A percentile compares a stretch with the other conserved stretches of the same genome.
These are phyloP conservation scores for Macrophya alboannulata DNA, from an alignment of 2,888 invertebrate genomes.

Conservation along the genomic window DNA sequence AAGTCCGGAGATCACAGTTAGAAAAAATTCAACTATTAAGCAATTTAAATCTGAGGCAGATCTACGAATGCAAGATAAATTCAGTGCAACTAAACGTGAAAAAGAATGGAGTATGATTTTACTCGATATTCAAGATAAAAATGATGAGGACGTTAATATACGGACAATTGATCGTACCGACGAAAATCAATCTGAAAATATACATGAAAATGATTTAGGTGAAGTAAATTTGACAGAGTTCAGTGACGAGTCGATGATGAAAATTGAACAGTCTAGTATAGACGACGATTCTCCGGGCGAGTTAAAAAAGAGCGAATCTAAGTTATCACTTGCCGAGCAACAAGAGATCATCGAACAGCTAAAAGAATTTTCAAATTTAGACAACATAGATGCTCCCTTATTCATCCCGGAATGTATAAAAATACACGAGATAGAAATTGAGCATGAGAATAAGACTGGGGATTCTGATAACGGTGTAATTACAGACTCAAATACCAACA, in stretches of 20 bases:
- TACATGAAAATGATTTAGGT: neutral
- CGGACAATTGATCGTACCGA: neutral
- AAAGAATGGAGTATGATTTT: conserved; percentile 73
- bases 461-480: conserved; percentile 63
- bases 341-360: conserved; percentile 74
- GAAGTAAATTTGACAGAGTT: neutral
- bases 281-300: conserved; percentile 46
- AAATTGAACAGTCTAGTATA: neutral
- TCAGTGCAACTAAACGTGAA: conserved; percentile 68
- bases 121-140: conserved; percentile 71
- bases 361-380: conserved; percentile 75
- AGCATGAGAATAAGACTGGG: conserved; percentile 34
- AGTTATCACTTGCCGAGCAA: conserved; percentile 73
- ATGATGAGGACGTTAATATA: conserved; percentile 59
- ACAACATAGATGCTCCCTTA: conserved; percentile 71
- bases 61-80: conserved; percentile 68
- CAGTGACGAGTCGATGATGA: neutral
- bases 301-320: conserved; percentile 63
- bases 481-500: conserved; percentile 65
- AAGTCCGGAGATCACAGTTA: conserved; percentile 59
- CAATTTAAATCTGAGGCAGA: conserved; percentile 75
- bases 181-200: neutral
- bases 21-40: conserved; percentile 57
- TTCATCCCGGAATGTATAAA: conserved; percentile 67
- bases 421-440: conserved; percentile 46